Evolutionary conservation across 1,140 invertebrate genomes (phyloP).

Genomic region (Theocolax elegans): DNA sequence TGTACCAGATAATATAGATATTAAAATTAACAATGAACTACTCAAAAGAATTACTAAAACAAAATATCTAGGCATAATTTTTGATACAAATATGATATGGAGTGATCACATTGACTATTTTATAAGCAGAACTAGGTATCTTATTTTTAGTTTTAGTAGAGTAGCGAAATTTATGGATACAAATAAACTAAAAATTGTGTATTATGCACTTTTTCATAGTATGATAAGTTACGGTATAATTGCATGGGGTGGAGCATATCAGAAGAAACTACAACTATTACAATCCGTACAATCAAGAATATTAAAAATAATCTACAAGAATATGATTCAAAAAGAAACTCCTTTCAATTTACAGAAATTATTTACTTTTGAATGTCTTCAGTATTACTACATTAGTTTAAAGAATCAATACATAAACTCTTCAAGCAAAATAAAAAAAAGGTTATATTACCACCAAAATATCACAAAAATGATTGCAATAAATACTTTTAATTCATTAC

Average conservation of each 20-base stretch:
- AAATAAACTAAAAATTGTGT: neutral
- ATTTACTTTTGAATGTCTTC: neutral
- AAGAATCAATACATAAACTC: neutral
- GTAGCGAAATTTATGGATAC: neutral
- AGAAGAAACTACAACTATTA: neutral
- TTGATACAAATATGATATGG: neutral
- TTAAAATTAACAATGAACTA: neutral
- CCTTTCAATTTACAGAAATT: neutral
- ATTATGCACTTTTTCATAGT: slow-evolving; percentile 16
- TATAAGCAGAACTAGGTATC: neutral
- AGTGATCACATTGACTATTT: neutral
- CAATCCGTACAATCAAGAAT: neutral
- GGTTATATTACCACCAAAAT: too few relatives aligned
- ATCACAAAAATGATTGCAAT: too few relatives aligned
- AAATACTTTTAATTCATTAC: too few relatives aligned
- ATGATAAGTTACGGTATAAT: neutral
- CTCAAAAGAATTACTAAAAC: neutral
- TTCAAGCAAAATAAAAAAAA: neutral
- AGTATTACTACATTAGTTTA: neutral
- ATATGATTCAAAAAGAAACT: neutral
- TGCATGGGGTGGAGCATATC: slow-evolving; percentile 1
- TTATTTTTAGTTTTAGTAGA: neutral
- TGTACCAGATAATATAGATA: neutral
- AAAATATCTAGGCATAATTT: too few relatives aligned
- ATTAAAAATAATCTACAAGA: neutral